Base-by-base conservation (phyloP, 2,113 vertebrate species). In the Ochotona princeps region DNA sequence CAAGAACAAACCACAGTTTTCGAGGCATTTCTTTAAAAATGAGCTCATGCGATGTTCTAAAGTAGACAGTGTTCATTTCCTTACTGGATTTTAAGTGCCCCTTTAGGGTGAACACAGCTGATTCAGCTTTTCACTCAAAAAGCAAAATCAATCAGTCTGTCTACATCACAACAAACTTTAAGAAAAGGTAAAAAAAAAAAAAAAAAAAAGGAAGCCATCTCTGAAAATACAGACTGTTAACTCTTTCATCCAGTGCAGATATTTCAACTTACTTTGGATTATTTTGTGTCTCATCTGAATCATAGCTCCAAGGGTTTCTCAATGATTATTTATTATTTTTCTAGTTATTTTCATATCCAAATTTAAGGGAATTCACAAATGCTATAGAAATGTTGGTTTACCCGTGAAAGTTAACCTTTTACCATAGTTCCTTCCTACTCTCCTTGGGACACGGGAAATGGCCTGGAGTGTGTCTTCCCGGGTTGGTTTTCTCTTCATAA, bases 61-160 rank as follows among this genome's bases (percentile, higher is more conserved):
- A 91, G 94, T 57, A 92, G 83, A 92, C 66, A 44, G 92, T 87
- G 30, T 21, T 87, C 73, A 95, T 69, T 95, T 93, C 72, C 89
- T 95, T 49, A 35, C 90, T 8, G 72, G 84, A 94, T 75, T 95
- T 86, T 94, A 96, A 97, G 95, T 93, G 93, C 87, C 96, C 95
- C 66, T 86, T 97, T 94, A 93, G 87, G 87, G 75, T 66, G 80
- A 87, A 92, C 49, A 38, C 60, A 25, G 96, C 96, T 89, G 96
- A 97, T 94, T 97, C 96, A 93, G 97, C 89, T 61, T 90, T 97
- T 90, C 8, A 74, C 78, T 61, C 78, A 87, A 92, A 97, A 95
- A 95, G 89, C 74, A 95, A 95, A 96, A 97, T 96, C 96, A 97
- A 97, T 97, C 97, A 92, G 95, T 88, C 96, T 89, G 96, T 78